Evolutionary conservation across 2,113 vertebrate species (phyloP).

Genomic region (Leucosticte australis): DNA sequence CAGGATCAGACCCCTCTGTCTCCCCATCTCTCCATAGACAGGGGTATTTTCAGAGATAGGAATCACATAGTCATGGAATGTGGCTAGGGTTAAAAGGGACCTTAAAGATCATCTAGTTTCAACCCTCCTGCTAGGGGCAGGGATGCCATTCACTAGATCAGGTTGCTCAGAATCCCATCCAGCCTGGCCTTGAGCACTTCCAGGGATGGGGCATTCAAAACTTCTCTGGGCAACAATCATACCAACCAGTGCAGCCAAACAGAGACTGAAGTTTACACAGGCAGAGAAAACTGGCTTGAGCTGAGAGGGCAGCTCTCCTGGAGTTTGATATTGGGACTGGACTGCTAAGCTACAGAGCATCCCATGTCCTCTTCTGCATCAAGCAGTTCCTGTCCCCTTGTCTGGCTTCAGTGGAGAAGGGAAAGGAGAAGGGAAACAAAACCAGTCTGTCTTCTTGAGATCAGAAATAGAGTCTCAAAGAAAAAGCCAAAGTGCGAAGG

Average conservation of each 20-base stretch:
- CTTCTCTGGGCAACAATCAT: background rate
- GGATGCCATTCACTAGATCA: background rate
- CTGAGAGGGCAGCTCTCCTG: background rate
- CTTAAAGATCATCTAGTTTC: background rate
- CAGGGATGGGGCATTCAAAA: background rate
- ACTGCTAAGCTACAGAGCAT: background rate
- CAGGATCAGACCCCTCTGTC: background rate
- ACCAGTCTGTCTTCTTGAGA: background rate
- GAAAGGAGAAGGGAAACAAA: background rate
- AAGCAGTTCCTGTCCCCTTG: background rate
- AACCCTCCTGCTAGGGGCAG: background rate
- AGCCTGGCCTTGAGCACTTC: background rate
- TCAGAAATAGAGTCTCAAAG: background rate
- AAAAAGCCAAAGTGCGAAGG: background rate
- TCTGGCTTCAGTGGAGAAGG: background rate
- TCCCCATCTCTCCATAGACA: background rate
- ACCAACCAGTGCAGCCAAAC: background rate
- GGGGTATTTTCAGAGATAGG: background rate
- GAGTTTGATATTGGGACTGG: background rate
- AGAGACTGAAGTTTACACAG: background rate
- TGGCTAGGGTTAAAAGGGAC: background rate
- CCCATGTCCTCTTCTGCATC: background rate
- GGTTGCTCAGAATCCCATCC: background rate
- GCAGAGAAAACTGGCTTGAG: background rate
- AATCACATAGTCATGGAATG: background rate